Percentiles rank a stretch among this genome's conserved stretches.
phyloP scores from a whole-genome alignment of 2,113 vertebrate species.

The Myotis yumanensis region DNA sequence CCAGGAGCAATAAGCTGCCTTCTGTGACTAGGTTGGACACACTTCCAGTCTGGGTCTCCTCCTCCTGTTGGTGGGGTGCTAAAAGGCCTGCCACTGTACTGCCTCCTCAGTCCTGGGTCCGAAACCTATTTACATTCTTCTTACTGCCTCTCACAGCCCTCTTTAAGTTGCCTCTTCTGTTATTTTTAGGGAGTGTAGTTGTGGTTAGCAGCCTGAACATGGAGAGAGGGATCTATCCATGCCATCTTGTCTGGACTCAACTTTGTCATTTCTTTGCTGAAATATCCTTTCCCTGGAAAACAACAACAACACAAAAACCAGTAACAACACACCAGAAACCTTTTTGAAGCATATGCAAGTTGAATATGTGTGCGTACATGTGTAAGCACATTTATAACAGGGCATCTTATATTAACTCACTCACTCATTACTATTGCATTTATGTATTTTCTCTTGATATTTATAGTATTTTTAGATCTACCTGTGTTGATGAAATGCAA shows the following conservation, averaged over 20 bases:
- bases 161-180: accelerated
- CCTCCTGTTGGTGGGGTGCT: not conserved
- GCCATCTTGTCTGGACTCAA: not conserved
- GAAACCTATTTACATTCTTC: not conserved
- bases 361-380: not conserved
- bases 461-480: not conserved
- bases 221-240: too few species aligned
- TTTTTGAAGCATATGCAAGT: not conserved
- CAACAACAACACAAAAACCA: not conserved
- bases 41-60: too few species aligned
- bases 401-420: not conserved
- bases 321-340: not conserved
- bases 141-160: not conserved
- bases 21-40: too few species aligned
- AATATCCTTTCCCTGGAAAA: not conserved
- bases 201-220: not conserved
- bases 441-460: not conserved
- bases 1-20: not conserved
- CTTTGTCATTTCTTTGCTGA: not conserved
- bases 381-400: not conserved
- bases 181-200: not conserved
- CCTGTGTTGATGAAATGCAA: not conserved
- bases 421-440: not conserved
- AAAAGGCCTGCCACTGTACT: accelerated
- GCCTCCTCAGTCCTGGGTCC: too few species aligned